phyloP scores from a whole-genome alignment of 2,888 invertebrate genomes.

The Rhingia rostrata region DNA sequence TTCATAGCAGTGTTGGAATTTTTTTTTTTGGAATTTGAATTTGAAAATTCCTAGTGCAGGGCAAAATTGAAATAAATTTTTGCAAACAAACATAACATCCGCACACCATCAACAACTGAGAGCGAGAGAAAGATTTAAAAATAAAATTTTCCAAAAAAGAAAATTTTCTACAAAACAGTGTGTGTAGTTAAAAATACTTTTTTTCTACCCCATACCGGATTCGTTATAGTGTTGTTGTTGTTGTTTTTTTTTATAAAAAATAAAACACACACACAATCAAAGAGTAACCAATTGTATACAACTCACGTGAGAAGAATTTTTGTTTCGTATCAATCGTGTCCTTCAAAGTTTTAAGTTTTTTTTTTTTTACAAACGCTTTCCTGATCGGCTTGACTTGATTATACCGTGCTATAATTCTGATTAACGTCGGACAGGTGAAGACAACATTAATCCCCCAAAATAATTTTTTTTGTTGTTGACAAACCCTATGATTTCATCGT shows the following conservation, averaged over 20 bases:
- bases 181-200: slow-evolving; percentile 56
- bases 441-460: slow-evolving; percentile 27
- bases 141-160: slow-evolving; percentile 40
- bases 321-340: slow-evolving; percentile 26
- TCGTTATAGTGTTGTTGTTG: slow-evolving; percentile 2
- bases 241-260: slow-evolving; percentile 2
- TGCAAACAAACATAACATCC: not conserved
- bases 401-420: slow-evolving; percentile 69
- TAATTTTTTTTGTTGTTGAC: slow-evolving; percentile 5
- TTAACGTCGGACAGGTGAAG: slow-evolving; percentile 70
- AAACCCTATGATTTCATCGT: slow-evolving; percentile 24
- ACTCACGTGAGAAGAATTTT: slow-evolving; percentile 45
- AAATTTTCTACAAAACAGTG: slow-evolving; percentile 21
- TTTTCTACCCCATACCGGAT: slow-evolving; percentile 53
- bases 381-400: slow-evolving; percentile 70
- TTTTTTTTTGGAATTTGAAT: too few species aligned
- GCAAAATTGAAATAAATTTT: slow-evolving; percentile 18
- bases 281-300: not conserved
- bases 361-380: slow-evolving; percentile 20
- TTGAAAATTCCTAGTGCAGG: slow-evolving; percentile 20
- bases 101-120: not conserved
- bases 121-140: slow-evolving; percentile 10
- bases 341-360: slow-evolving; percentile 41
- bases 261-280: slow-evolving; percentile 1
- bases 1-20: slow-evolving; percentile 58